phyloP scores from a whole-genome alignment of 2,797 vertebrate species.

The Hoplostethus mediterraneus region DNA sequence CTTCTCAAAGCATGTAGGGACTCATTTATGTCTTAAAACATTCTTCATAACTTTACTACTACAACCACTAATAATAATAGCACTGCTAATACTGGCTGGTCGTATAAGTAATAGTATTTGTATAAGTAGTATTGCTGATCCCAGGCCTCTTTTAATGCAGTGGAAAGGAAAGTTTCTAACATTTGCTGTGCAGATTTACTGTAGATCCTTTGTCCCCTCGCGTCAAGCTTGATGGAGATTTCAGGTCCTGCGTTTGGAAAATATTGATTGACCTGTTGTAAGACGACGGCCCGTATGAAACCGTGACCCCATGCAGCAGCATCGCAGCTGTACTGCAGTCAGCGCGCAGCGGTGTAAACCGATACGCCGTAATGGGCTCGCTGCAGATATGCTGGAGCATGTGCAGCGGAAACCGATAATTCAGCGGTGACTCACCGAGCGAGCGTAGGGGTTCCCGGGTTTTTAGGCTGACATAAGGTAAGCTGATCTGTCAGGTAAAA shows the following conservation, averaged over 20 bases:
- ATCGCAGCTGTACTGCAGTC: constrained; percentile 74
- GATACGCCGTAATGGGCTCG: constrained; percentile 78
- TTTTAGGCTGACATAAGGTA: constrained; percentile 76
- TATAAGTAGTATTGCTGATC: neutral
- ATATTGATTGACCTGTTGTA: constrained; percentile 53
- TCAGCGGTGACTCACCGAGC: constrained; percentile 76
- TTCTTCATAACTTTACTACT: neutral
- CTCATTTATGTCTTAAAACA: no score
- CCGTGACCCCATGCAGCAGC: constrained; percentile 64
- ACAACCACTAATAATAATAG: neutral
- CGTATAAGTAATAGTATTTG: neutral
- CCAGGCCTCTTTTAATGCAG: neutral
- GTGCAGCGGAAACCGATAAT: constrained; percentile 81
- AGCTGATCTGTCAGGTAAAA: constrained; percentile 76
- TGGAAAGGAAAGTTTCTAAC: neutral
- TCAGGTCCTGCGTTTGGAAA: constrained; percentile 50
- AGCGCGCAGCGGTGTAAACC: constrained; percentile 74
- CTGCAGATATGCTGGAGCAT: constrained; percentile 78
- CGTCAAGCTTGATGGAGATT: constrained; percentile 46
- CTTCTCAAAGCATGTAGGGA: no score
- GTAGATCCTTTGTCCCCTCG: constrained; percentile 12
- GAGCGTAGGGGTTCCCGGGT: constrained; percentile 74
- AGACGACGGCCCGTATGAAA: constrained; percentile 73
- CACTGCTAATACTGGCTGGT: neutral
- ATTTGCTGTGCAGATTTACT: constrained; percentile 8